Base-by-base conservation (phyloP, 2,888 invertebrate genomes). In the Pandemis heparana region DNA sequence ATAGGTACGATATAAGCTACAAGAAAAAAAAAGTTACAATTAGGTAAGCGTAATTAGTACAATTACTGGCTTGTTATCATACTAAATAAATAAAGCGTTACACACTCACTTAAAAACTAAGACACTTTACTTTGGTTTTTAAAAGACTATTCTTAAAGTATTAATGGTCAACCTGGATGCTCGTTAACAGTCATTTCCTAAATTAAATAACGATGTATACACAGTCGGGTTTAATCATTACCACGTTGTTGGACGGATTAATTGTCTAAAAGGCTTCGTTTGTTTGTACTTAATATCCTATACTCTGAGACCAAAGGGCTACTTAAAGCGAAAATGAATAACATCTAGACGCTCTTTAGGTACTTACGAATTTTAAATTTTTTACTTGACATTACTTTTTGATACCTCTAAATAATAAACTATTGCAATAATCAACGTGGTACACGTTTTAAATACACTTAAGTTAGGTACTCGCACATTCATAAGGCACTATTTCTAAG, bases 31-130 rank as follows among this genome's bases (percentile, higher is more conserved):
- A 59, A 23, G 60, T 46, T 70, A 71, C n/a, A 60, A 61, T n/a
- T 48, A 65, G 16, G 23, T 23, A 60, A 38, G 48, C 46, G 7
- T 63, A 63, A 38, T 41, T 46, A 61, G 61, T 38, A 66, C 32
- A 72, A 16, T 12, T 61, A 65, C 39, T 60, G 65, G 48, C 41
- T 53, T 16, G 61, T 2, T 78, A 76, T 74, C 68, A 77, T 83
- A 85, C 79, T 87, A 86, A 86, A 91, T 91, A 91, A 92, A 93
- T 92, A 92, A 92, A 94, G 92, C 93, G 94, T 93, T 92, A 92
- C 83, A 93, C 92, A 92, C 92, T 92, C 89, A 89, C 92, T 91
- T 94, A 90, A 88, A 85, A 38, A 56, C 70, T 88, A 89, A 89
- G 87, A 92, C 89, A 92, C 89, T 89, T 90, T 85, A 91, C 94